Evolutionary conservation across 2,888 invertebrate species (phyloP).

Genomic region (Eristalis arbustorum): DNA sequence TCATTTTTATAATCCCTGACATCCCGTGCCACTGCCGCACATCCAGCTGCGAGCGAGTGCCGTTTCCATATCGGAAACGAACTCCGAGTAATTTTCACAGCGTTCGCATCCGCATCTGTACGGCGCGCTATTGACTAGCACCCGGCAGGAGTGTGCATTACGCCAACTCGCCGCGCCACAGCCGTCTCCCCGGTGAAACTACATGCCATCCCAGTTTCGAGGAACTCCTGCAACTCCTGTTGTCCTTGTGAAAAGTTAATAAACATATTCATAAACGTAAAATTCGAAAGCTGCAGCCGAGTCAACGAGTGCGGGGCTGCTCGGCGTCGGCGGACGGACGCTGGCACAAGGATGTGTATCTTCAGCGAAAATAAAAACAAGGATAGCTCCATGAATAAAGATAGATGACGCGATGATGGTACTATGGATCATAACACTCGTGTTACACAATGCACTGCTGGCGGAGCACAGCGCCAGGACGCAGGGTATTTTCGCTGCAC

Average conservation of each 20-base stretch:
- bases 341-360: neutral
- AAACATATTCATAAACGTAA: slow-evolving; percentile 67
- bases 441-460: slow-evolving; percentile 4
- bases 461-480: neutral
- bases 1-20: slow-evolving; percentile 59
- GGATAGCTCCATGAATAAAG: slow-evolving; percentile 44
- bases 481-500: slow-evolving; percentile 18
- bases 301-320: neutral
- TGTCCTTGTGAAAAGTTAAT: slow-evolving; percentile 67
- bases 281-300: slow-evolving; percentile 50
- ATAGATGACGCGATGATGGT: slow-evolving; percentile 44
- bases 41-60: slow-evolving; percentile 6
- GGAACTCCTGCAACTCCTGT: slow-evolving; percentile 2
- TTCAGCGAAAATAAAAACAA: slow-evolving; percentile 38
- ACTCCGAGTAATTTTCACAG: slow-evolving; percentile 65
- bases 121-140: neutral
- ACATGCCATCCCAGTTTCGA: neutral
- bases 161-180: slow-evolving; percentile 13
- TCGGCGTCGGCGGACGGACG: neutral
- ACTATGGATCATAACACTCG: slow-evolving; percentile 48
- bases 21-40: slow-evolving; percentile 1
- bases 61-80: slow-evolving; percentile 61
- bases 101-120: slow-evolving; percentile 61
- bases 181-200: neutral
- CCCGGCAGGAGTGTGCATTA: slow-evolving; percentile 45